Percentiles rank a stretch among this genome's conserved stretches.
These are phyloP conservation scores for Crypturellus undulatus DNA, from an alignment of 2,113 vertebrate genomes.

Conservation along the genomic window DNA sequence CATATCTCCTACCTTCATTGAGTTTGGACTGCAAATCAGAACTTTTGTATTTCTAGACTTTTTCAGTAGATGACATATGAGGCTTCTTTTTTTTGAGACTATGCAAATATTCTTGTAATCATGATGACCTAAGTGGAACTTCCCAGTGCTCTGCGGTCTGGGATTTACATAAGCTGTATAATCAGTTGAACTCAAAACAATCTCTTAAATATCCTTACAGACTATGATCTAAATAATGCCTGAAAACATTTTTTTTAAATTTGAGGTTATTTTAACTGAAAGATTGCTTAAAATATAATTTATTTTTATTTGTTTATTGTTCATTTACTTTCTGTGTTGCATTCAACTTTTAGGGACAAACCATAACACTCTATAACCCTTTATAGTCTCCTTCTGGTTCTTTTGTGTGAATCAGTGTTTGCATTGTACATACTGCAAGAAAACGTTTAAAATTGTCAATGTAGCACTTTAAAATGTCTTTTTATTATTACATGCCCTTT, in stretches of 20 bases:
- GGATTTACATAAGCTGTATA: neutral
- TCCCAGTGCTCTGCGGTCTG: neutral
- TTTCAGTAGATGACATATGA: neutral
- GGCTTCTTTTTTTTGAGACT: neutral
- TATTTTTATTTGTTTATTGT: neutral
- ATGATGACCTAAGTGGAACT: neutral
- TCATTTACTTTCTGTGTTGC: neutral
- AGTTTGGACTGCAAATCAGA: neutral
- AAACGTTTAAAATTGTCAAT: neutral
- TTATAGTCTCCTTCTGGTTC: neutral
- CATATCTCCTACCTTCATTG: neutral
- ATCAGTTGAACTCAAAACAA: conserved; percentile 17
- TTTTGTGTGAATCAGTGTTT: neutral
- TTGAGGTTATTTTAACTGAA: conserved; percentile 43
- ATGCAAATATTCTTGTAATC: neutral
- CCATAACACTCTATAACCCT: neutral
- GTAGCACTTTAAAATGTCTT: neutral
- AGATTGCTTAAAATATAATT: conserved; percentile 12
- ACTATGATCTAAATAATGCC: conserved; percentile 26
- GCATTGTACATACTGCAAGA: neutral
- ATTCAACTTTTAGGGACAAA: conserved; percentile 22
- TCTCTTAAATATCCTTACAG: neutral
- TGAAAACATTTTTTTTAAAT: conserved; percentile 27
- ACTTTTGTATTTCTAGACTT: neutral
- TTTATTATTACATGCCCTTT: neutral